Evolutionary conservation across 2,888 invertebrate genomes (phyloP).

Genomic region (Sarcophaga subvicina): DNA sequence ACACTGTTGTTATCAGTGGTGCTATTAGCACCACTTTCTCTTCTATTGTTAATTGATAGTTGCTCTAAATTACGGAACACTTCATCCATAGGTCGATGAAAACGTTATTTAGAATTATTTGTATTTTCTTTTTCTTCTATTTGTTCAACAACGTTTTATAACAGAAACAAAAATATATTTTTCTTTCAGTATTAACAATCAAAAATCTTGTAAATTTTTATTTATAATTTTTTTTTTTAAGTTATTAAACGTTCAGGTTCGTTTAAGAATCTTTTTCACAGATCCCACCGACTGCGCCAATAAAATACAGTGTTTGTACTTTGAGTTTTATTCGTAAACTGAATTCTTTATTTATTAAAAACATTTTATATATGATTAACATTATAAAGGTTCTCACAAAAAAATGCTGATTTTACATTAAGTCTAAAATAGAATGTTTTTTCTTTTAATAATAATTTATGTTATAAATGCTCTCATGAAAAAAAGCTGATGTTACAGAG

Average conservation of each 20-base stretch:
- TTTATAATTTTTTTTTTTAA: neutral
- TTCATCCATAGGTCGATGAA: neutral
- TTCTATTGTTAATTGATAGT: neutral
- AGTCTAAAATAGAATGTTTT: too few relatives aligned
- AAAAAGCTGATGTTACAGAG: too few relatives aligned
- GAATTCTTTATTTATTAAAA: too few relatives aligned
- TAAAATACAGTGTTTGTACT: too few relatives aligned
- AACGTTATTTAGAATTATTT: neutral
- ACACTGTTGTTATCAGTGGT: neutral
- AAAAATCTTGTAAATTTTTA: neutral
- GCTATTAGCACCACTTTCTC: neutral
- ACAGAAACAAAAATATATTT: neutral
- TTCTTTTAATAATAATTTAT: too few relatives aligned
- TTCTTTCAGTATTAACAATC: neutral
- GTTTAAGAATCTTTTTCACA: constrained; percentile 6
- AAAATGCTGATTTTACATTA: too few relatives aligned
- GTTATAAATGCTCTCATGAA: too few relatives aligned
- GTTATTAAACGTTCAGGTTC: neutral
- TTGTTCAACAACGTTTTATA: neutral
- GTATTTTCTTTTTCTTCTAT: constrained; percentile 3
- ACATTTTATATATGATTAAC: too few relatives aligned
- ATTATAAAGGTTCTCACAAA: too few relatives aligned
- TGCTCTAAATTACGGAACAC: neutral
- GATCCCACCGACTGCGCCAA: constrained; percentile 11
- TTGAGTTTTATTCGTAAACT: too few relatives aligned